Conservation (phyloP, 1,140 invertebrate genomes). For the Cydia amplana region DNA sequence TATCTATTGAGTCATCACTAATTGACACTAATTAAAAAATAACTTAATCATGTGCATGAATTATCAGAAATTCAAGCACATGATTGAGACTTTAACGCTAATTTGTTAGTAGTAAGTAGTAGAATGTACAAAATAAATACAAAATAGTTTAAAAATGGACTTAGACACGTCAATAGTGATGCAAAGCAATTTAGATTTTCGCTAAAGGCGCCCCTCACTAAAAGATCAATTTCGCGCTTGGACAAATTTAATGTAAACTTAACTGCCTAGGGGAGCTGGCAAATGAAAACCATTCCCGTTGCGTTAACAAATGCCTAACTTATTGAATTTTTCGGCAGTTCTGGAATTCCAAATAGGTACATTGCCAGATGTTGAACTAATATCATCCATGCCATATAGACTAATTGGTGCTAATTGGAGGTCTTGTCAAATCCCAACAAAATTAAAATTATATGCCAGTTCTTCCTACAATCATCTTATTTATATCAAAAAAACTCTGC, state of each 20-base stretch:
- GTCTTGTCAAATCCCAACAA: too few species aligned
- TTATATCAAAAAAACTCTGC: too few species aligned
- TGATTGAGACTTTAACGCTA: too few species aligned
- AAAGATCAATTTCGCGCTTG: constrained; percentile 78
- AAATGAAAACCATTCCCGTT: constrained; percentile 69
- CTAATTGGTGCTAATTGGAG: too few species aligned
- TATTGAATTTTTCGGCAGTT: constrained; percentile 64
- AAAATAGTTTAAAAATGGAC: constrained; percentile 17
- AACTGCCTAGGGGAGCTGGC: constrained; percentile 72
- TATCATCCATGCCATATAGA: too few species aligned
- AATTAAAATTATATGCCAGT: too few species aligned
- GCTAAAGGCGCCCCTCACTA: constrained; percentile 64
- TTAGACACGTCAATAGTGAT: constrained; percentile 54
- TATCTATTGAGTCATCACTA: too few species aligned
- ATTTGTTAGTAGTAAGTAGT: too few species aligned
- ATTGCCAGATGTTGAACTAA: not conserved
- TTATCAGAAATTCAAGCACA: too few species aligned
- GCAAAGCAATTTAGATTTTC: constrained; percentile 72
- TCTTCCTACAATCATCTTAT: too few species aligned
- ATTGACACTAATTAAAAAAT: too few species aligned
- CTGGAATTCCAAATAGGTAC: constrained; percentile 43
- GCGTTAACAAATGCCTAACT: constrained; percentile 71
- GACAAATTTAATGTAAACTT: constrained; percentile 77
- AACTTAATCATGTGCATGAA: too few species aligned
- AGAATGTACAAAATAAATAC: not conserved